These are phyloP conservation scores for Pterobdella sp. DNA, from an alignment of 2,888 invertebrate species.

Conservation along the genomic window DNA sequence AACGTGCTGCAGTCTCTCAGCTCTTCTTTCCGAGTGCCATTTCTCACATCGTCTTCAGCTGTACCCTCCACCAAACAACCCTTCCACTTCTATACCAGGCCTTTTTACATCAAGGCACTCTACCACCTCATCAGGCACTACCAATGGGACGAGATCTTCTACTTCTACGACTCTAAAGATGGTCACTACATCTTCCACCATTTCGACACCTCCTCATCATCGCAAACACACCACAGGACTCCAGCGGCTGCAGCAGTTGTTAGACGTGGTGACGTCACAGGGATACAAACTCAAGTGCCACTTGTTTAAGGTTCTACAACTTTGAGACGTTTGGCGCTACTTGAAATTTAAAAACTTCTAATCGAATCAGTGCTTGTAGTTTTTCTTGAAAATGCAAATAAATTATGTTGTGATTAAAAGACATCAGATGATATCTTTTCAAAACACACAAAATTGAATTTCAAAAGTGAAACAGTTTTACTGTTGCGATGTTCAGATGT, in stretches of 20 bases:
- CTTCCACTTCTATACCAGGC: conserved; percentile 63
- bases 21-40: conserved; percentile 45
- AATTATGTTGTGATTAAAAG: no score
- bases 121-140: conserved; percentile 87
- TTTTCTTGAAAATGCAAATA: no score
- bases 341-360: no score
- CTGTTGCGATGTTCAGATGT: no score
- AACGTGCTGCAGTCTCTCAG: conserved; percentile 46
- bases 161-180: conserved; percentile 74
- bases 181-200: conserved; percentile 29
- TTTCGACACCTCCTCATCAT: not conserved
- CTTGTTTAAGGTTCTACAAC: conserved; percentile 40
- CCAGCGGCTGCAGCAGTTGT: conserved; percentile 80
- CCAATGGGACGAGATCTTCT: conserved; percentile 79
- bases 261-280: conserved; percentile 77
- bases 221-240: conserved; percentile 60
- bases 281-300: conserved; percentile 52
- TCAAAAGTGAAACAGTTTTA: no score
- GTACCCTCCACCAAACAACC: conserved; percentile 38
- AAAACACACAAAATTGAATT: no score
- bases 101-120: conserved; percentile 88
- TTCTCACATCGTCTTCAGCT: conserved; percentile 43
- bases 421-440: no score
- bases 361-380: no score
- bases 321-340: no score